Conservation (phyloP, 2,113 vertebrate species). For the Varanus komodoensis region DNA sequence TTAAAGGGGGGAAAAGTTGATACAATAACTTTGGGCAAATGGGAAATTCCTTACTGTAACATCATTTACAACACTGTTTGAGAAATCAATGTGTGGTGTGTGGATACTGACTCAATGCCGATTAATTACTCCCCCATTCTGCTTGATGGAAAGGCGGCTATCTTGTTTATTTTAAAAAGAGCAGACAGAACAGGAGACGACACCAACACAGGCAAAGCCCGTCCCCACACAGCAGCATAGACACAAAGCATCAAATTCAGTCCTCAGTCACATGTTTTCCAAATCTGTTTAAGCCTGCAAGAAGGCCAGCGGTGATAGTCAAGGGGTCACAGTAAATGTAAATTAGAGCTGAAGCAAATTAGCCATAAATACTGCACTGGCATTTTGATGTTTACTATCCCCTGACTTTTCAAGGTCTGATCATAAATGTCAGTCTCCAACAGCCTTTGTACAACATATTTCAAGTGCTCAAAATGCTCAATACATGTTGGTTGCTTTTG, state of each 20-base stretch:
- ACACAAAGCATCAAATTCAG: background rate
- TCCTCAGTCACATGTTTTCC: background rate
- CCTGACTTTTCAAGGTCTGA: background rate
- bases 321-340: background rate
- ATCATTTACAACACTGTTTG: background rate
- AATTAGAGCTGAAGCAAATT: background rate
- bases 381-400: background rate
- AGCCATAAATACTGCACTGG: background rate
- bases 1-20: background rate
- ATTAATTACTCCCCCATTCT: background rate
- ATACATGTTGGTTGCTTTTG: no score
- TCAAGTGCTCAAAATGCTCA: background rate
- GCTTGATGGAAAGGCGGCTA: background rate
- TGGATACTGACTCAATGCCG: background rate
- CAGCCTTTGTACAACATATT: background rate
- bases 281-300: background rate
- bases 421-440: background rate
- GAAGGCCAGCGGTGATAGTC: fast-evolving
- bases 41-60: background rate
- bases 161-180: conserved; percentile 33
- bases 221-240: background rate
- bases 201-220: background rate
- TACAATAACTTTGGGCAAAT: background rate
- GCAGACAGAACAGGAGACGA: conserved; percentile 6
- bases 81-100: background rate